Base-by-base conservation (phyloP, 2,888 invertebrate genomes). In the Abrostola tripartita region DNA sequence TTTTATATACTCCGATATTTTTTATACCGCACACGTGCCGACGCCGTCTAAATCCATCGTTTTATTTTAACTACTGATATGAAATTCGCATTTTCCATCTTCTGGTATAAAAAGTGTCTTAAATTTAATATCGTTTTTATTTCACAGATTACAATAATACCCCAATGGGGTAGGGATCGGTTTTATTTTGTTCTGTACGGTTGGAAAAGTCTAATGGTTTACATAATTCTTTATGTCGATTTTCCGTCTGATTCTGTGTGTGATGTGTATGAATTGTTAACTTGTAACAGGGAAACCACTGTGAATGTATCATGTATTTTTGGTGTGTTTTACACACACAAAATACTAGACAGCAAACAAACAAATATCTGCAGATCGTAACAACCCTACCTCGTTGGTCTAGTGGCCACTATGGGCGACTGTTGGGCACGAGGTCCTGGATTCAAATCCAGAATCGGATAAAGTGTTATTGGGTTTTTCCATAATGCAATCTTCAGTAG, bases 71-170 rank as follows among this genome's bases (percentile, higher is more conserved):
- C 90, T 90, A 89, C 91, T 87, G 91, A 91, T 92, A 94, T 91
- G 90, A 92, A 93, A 92, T 82, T 83, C 89, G 82, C 90, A 84
- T 91, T 91, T 92, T 89, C 91, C 90, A 90, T 92, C 88, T 88
- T 83, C 85, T 81, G 92, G 88, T 92, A 84, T 92, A 92, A 93
- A 88, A 92, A 92, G 81, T 85, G 88, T 88, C 87, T 88, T 91
- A 89, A 91, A 90, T 90, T 93, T 94, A 89, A 93, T 92, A 91
- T 88, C 90, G 75, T 72, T 93, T 94, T 94, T 94, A 94, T 92
- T 92, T 85, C 85, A 56, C 68, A 92, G 92, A 94, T 94, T 93
- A 93, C 91, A 93, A 91, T 94, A 92, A 92, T 87, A 84, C 82
- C 78, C 74, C 68, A 63, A 71, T 77, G 84, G 86, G 84, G 88